Conservation (phyloP, 2,113 vertebrate species). For the Neomonachus schauinslandi region DNA sequence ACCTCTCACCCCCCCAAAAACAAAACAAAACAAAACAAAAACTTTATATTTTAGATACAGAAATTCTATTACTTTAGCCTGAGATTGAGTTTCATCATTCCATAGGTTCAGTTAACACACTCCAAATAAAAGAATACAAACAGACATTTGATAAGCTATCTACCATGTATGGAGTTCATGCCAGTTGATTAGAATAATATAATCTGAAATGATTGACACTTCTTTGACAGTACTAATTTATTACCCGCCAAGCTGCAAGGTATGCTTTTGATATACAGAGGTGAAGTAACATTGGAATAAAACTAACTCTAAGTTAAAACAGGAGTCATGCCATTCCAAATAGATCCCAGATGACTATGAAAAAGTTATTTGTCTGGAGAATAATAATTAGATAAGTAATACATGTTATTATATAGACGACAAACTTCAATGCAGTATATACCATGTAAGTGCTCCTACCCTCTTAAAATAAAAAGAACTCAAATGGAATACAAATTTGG, state of each 20-base stretch:
- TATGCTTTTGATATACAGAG: constrained; percentile 53
- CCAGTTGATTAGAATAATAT: constrained; percentile 44
- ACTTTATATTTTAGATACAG: constrained; percentile 56
- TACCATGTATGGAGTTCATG: neutral
- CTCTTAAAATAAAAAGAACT: constrained; percentile 22
- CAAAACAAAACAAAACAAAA: neutral
- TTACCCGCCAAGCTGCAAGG: constrained; percentile 51
- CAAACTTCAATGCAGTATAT: neutral
- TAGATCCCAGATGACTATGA: constrained; percentile 65
- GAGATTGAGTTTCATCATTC: constrained; percentile 62
- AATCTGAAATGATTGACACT: constrained; percentile 60
- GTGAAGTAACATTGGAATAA: constrained; percentile 61
- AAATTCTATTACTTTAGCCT: constrained; percentile 55
- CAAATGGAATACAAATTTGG: neutral
- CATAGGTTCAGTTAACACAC: constrained; percentile 51
- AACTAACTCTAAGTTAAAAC: constrained; percentile 52
- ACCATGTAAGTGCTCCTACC: neutral
- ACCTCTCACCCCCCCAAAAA: neutral
- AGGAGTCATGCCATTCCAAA: constrained; percentile 35
- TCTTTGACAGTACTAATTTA: constrained; percentile 47
- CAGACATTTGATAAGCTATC: constrained; percentile 69
- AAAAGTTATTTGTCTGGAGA: constrained; percentile 56
- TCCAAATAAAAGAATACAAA: constrained; percentile 59
- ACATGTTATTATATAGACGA: neutral
- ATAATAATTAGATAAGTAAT: constrained; percentile 32